Conservation (phyloP, 2,888 invertebrate species). For the Papilio demoleus region DNA sequence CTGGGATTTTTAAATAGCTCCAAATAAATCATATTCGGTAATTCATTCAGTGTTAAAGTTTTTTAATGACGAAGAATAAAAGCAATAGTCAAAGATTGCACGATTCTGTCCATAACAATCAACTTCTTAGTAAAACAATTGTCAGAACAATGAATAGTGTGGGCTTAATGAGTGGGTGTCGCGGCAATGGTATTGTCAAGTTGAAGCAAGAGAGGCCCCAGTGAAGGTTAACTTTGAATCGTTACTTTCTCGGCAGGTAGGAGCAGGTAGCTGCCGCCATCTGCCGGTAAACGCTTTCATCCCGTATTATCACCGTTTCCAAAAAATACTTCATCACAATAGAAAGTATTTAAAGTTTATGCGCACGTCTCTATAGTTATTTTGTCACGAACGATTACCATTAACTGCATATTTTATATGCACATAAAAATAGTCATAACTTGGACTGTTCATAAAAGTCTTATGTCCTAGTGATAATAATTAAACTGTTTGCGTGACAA, state of each 20-base stretch:
- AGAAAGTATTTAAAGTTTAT: constrained; percentile 77
- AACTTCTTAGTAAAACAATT: constrained; percentile 18
- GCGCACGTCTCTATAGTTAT: constrained; percentile 71
- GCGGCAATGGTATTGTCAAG: constrained; percentile 57
- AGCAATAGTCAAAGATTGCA: neutral
- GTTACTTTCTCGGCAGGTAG: constrained; percentile 64
- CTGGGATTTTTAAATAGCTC: neutral
- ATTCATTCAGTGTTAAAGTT: neutral
- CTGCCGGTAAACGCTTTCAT: constrained; percentile 80
- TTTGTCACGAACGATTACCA: constrained; percentile 72
- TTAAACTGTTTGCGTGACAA: constrained; percentile 66
- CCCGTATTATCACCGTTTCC: constrained; percentile 75
- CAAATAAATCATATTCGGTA: neutral
- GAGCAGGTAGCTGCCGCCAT: constrained; percentile 75
- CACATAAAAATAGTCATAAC: constrained; percentile 77
- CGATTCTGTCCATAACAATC: neutral
- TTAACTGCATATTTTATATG: constrained; percentile 74
- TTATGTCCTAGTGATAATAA: constrained; percentile 68
- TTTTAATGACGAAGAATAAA: neutral
- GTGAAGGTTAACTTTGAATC: constrained; percentile 49
- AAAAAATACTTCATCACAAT: constrained; percentile 80
- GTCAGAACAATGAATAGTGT: constrained; percentile 16
- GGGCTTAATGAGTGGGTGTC: constrained; percentile 46
- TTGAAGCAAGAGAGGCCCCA: constrained; percentile 57
- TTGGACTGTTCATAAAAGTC: constrained; percentile 75